Base-by-base conservation (phyloP, 2,113 vertebrate species). In the Oryzias melastigma region DNA sequence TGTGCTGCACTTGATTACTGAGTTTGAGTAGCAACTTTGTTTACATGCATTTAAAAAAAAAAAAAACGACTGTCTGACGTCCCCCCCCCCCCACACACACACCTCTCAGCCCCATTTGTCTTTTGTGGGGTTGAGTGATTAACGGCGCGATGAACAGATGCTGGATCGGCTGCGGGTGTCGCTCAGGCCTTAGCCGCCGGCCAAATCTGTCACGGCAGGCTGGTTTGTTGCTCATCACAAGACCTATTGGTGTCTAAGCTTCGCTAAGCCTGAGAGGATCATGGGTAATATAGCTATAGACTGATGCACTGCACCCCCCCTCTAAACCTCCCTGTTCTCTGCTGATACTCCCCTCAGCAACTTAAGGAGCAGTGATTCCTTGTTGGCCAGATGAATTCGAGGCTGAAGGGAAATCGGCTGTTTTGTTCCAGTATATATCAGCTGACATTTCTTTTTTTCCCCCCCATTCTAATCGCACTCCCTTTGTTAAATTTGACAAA, bases 281-380 rank as follows among this genome's bases (percentile, higher is more conserved):
- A 86, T 87, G 81, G 84, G 82, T 85, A 83, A 84, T 78, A 70
- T 70, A 89, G 81, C 82, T 79, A 81, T 78, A 85, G 77, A 81
- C 82, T 75, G 82, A 88, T 77, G 87, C 88, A 89, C 88, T 89
- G 85, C 83, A 82, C 62, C 51, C 49, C 4, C 20, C 44, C 58
- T 18, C 7, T 8, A 35, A 12, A 35, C 29, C 47, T 8, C 43
- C 51, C 49, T 51, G 42, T 73, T 77, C 68, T 71, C 65, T 79
- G 82, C 63, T 80, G 66, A 75, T 72, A 50, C 65, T 80, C 67
- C 64, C 70, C 67, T 75, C 74, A 85, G 77, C 71, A 20, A 80
- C 67, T 83, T 80, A 68, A 85, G 83, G 73, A 80, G 82, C 81
- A 73, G 81, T 64, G 65, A 82, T 77, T 80, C 71, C 77, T 59